Base-by-base conservation (phyloP, 2,113 vertebrate species). In the Axis porcinus region DNA sequence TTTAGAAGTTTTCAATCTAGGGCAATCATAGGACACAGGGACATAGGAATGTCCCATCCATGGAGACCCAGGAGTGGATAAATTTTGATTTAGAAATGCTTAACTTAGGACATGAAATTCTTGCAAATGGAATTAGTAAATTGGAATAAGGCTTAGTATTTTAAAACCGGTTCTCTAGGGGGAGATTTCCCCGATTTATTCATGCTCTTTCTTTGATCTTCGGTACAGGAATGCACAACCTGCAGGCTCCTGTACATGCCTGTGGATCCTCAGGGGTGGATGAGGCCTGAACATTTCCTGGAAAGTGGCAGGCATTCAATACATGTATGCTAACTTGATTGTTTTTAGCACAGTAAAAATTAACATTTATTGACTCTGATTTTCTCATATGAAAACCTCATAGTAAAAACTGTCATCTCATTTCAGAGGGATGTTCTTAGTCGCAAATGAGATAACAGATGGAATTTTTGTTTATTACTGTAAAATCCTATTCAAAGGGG, bases 341-440 rank as follows among this genome's bases (percentile, higher is more conserved):
- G 21, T 40, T 47, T 87, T 43, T 58, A 70, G 5, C 8, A 47
- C 0, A 43, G 13, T 36, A 62, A 89, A 60, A 76, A 62, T 16
- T 94, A 84, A 92, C 10, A 40, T n/a, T 84, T 54, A 89, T n/a
- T 36, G 36, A 60, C 25, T n/a, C n/a, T n/a, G 54, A 79, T 93
- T 79, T 95, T 96, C 79, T 96, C 43, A 55, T 55, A 47, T 23
- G 45, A 95, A 94, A 92, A 84, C 17, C 43, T 76, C 93, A 89
- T 6, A 57, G 23, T 40, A 78, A 89, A 40, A 93, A 45, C 9
- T 30, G 60, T 40, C 45, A 57, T 64, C 45, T 87, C 28, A 83
- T n/a, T 90, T 85, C 25, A 33, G n/a, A 97, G 67, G 52, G 43
- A 67, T 83, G 17, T 25, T 94, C 78, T 47, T 14, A 67, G 13